Evolutionary conservation across 2,797 vertebrate species (phyloP).

Genomic region (Enteromius argenteus): DNA sequence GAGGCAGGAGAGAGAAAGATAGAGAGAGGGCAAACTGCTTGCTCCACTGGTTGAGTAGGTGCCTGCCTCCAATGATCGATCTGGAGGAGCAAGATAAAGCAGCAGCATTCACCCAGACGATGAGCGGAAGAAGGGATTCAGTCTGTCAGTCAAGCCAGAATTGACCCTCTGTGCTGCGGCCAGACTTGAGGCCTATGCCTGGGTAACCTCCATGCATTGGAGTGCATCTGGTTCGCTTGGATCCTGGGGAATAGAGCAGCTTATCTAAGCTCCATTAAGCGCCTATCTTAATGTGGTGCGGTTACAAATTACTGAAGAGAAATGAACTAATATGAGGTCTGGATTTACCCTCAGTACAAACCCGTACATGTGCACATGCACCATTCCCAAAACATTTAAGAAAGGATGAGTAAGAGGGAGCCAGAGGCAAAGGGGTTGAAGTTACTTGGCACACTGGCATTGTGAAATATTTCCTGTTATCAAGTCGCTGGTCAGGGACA

Average conservation of each 20-base stretch:
- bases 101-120: constrained; percentile 71
- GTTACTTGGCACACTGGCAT: constrained; percentile 51
- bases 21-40: constrained; percentile 17
- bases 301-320: constrained; percentile 81
- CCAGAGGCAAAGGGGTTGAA: constrained; percentile 64
- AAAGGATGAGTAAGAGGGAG: constrained; percentile 65
- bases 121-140: constrained; percentile 65
- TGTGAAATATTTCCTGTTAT: constrained; percentile 83
- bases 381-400: constrained; percentile 76
- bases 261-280: constrained; percentile 76
- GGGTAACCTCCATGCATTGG: background rate
- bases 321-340: constrained; percentile 79
- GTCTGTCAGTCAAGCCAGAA: constrained; percentile 70
- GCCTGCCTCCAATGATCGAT: constrained; percentile 69
- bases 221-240: constrained; percentile 50
- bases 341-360: constrained; percentile 70
- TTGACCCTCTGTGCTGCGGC: constrained; percentile 59
- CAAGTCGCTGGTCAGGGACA: constrained; percentile 78
- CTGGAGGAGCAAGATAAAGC: constrained; percentile 73
- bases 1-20: constrained; percentile 67
- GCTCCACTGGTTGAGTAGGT: background rate
- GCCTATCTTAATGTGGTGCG: constrained; percentile 79
- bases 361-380: constrained; percentile 14
- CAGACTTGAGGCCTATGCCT: constrained; percentile 1
- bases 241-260: constrained; percentile 36